Percentiles rank a stretch among this genome's conserved stretches.
Evolutionary conservation across 2,888 invertebrate species (phyloP).

Genomic region (Norana najaformis): DNA sequence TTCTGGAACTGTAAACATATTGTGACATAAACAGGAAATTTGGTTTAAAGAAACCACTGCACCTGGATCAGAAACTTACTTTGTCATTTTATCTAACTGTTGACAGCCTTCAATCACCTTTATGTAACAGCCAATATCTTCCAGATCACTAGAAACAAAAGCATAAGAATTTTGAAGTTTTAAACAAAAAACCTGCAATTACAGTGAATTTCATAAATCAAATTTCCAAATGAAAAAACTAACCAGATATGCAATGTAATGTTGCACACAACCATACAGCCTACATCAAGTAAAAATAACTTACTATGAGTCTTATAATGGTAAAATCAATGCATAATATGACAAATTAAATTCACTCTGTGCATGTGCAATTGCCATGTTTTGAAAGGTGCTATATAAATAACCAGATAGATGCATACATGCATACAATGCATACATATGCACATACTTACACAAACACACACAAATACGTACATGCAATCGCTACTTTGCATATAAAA

Average conservation of each 20-base stretch:
- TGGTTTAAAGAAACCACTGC: not conserved
- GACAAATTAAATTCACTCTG: too few species aligned
- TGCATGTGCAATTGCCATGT: too few species aligned
- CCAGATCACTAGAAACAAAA: slow-evolving; percentile 51
- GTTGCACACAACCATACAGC: too few species aligned
- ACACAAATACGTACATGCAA: too few species aligned
- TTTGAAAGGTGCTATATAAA: too few species aligned
- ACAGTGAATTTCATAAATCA: not conserved
- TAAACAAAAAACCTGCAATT: not conserved
- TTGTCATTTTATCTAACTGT: slow-evolving; percentile 59
- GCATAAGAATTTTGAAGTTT: not conserved
- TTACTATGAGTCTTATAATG: not conserved
- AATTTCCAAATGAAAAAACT: not conserved
- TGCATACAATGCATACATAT: too few species aligned
- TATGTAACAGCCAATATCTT: slow-evolving; percentile 57
- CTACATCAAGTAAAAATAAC: not conserved
- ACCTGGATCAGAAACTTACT: slow-evolving; percentile 44
- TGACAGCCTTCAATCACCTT: slow-evolving; percentile 60
- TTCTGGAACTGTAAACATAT: too few species aligned
- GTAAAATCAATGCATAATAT: not conserved
- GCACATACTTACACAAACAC: too few species aligned
- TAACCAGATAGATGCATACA: too few species aligned
- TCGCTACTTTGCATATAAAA: too few species aligned
- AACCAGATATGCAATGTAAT: not conserved
- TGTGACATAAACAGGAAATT: too few species aligned